phyloP scores from a whole-genome alignment of 1,140 invertebrate species.

The Glossosoma conforme region DNA sequence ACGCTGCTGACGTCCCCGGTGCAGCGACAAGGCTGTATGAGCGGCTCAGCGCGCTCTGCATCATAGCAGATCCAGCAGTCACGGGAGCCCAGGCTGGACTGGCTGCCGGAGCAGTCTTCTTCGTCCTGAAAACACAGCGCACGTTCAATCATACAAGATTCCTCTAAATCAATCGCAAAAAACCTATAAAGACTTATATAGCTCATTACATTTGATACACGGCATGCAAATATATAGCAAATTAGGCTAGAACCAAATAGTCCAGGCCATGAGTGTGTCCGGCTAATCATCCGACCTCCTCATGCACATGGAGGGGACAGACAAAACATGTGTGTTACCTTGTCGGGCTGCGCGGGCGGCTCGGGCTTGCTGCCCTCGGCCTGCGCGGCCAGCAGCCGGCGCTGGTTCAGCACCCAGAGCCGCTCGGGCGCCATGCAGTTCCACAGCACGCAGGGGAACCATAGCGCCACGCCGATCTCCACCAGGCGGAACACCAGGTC shows the following conservation, averaged over 20 bases:
- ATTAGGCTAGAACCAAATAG: too few relatives aligned
- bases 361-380: conserved; percentile 4
- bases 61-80: conserved; percentile 97
- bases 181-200: too few relatives aligned
- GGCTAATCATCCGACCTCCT: too few relatives aligned
- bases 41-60: conserved; percentile 67
- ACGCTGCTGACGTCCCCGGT: conserved; percentile 85
- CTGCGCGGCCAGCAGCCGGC: conserved; percentile 65
- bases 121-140: conserved; percentile 46
- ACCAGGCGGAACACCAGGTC: conserved; percentile 85
- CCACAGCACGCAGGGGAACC: conserved; percentile 91
- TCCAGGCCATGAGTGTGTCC: too few relatives aligned
- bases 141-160: too few relatives aligned
- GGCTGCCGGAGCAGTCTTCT: conserved; percentile 52
- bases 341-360: conserved; percentile 8
- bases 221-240: too few relatives aligned
- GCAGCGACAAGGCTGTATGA: conserved; percentile 87
- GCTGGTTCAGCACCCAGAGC: conserved; percentile 90
- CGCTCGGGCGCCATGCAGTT: conserved; percentile 93
- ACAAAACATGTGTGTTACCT: conserved; percentile 11
- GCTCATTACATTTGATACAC: too few relatives aligned
- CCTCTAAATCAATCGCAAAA: too few relatives aligned
- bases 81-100: conserved; percentile 37
- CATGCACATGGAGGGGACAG: background rate
- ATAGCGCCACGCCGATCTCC: conserved; percentile 89